phyloP scores from a whole-genome alignment of 2,797 vertebrate genomes.

The Melanotaenia parkinsoni region DNA sequence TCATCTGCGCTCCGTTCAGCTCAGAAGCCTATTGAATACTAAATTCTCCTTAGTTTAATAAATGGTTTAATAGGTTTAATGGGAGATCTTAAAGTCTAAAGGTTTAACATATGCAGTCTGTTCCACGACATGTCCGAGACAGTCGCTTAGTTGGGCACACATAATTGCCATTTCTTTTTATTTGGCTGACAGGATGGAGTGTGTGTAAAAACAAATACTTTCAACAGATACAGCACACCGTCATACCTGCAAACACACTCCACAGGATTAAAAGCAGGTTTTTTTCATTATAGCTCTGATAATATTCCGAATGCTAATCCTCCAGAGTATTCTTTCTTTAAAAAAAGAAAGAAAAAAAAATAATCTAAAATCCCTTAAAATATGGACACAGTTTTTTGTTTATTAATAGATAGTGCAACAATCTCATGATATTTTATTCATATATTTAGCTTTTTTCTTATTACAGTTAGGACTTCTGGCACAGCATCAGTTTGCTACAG shows the following conservation, averaged over 20 bases:
- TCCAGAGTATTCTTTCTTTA: conserved; percentile 24
- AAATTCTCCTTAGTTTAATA: conserved; percentile 44
- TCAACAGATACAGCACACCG: conserved; percentile 32
- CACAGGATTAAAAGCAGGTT: conserved; percentile 36
- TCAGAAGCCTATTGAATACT: conserved; percentile 27
- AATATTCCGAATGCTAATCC: conserved; percentile 36
- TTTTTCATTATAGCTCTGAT: conserved; percentile 41
- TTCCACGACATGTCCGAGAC: conserved; percentile 33
- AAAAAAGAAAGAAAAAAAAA: background rate
- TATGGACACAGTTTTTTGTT: conserved; percentile 1
- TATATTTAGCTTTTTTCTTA: conserved; percentile 34
- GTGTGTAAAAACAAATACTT: conserved; percentile 42
- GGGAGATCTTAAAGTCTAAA: conserved; percentile 37
- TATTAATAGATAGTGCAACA: conserved; percentile 43
- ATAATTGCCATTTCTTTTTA: conserved; percentile 55
- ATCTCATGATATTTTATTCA: conserved; percentile 13
- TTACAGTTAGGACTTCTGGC: conserved; percentile 33
- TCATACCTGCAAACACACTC: conserved; percentile 36
- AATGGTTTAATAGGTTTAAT: conserved; percentile 49
- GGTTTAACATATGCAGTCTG: conserved; percentile 38
- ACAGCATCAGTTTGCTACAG: conserved; percentile 52
- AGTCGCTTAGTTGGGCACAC: conserved; percentile 28
- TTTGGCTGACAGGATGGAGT: conserved; percentile 32
- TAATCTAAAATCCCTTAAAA: conserved; percentile 20
- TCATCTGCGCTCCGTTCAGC: conserved; percentile 41